Percentiles rank a stretch among this genome's conserved stretches.
Conservation (phyloP, 1,140 invertebrate species). For the Aphidius gifuensis region DNA sequence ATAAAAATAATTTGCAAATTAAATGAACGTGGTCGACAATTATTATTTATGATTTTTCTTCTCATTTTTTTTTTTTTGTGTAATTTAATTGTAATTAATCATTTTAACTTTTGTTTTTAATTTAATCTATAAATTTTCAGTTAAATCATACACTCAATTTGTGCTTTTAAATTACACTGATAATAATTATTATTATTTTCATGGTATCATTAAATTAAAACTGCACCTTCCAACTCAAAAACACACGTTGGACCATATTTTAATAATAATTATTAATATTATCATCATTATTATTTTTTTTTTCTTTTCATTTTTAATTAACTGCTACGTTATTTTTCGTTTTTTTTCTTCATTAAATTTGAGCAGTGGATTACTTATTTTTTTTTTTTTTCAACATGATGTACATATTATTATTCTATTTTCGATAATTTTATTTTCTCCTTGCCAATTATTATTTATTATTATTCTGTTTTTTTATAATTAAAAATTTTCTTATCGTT, state of each 20-base stretch:
- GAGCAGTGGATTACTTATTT: constrained; percentile 37
- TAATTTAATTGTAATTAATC: too few species aligned
- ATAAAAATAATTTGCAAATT: too few species aligned
- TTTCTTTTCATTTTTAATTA: constrained; percentile 8
- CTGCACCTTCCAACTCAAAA: constrained; percentile 17
- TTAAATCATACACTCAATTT: too few species aligned
- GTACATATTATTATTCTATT: constrained; percentile 32
- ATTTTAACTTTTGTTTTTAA: too few species aligned
- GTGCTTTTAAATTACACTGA: too few species aligned
- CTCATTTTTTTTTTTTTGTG: too few species aligned
- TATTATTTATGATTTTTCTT: too few species aligned
- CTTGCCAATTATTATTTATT: constrained; percentile 13
- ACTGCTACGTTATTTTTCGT: constrained; percentile 18
- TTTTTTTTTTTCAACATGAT: constrained; percentile 38
- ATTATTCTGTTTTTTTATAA: constrained; percentile 1
- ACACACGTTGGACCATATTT: constrained; percentile 22
- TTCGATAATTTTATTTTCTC: constrained; percentile 28
- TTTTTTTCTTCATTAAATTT: constrained; percentile 14
- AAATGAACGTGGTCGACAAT: too few species aligned
- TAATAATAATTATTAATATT: background rate
- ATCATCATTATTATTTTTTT: constrained; percentile 2
- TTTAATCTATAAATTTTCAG: too few species aligned
- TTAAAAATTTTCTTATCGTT: background rate
- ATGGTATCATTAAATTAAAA: background rate
- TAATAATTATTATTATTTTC: too few species aligned